phyloP scores from a whole-genome alignment of 2,797 vertebrate genomes.

The Muscicapa striata region DNA sequence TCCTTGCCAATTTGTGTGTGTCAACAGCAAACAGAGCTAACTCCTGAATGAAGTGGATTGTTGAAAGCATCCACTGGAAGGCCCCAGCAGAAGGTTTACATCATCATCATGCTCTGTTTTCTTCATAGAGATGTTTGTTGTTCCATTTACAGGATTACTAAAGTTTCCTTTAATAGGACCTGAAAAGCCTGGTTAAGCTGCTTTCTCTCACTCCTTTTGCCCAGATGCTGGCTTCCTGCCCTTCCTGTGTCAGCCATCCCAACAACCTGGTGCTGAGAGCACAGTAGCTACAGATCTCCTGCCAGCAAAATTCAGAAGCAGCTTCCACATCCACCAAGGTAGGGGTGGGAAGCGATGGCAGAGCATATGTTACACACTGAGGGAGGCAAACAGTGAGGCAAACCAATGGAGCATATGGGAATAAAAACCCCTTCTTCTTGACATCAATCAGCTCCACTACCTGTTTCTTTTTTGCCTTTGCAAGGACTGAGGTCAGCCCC shows the following conservation, averaged over 20 bases:
- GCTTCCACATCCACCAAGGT: neutral
- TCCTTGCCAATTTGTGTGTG: neutral
- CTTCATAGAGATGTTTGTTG: neutral
- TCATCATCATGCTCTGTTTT: neutral
- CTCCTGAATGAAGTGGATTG: neutral
- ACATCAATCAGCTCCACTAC: neutral
- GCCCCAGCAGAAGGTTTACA: neutral
- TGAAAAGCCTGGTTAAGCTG: neutral
- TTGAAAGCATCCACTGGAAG: neutral
- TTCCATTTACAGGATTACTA: neutral
- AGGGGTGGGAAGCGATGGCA: neutral
- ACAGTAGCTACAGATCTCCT: fast-evolving
- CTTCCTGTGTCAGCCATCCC: neutral
- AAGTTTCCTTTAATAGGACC: neutral
- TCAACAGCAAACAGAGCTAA: neutral
- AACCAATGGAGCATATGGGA: neutral
- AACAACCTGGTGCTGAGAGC: neutral
- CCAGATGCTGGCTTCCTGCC: neutral
- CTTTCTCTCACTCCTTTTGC: neutral
- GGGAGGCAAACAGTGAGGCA: neutral
- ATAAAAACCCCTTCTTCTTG: neutral
- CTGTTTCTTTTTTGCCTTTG: neutral
- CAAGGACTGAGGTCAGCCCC: neutral
- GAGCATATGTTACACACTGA: neutral
- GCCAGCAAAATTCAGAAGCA: neutral